phyloP scores from a whole-genome alignment of 2,888 invertebrate genomes.

The Ctena decussata region DNA sequence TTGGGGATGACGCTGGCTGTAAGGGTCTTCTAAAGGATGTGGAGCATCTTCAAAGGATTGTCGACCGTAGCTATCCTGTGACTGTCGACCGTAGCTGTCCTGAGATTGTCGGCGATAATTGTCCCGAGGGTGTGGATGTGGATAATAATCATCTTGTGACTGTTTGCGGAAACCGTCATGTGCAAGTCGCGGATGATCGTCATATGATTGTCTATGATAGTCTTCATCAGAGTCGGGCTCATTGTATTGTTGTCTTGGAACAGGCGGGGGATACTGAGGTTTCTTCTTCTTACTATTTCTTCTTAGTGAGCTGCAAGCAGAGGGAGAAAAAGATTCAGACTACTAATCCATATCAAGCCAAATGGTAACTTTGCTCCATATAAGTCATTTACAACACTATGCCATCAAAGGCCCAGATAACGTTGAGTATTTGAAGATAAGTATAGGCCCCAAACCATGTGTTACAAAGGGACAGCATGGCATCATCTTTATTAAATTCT shows the following conservation, averaged over 20 bases:
- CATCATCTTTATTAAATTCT: too few species aligned
- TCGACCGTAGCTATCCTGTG: background rate
- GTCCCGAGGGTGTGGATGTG: background rate
- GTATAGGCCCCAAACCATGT: too few species aligned
- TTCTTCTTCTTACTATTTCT: conserved; percentile 36
- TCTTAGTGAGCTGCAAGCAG: conserved; percentile 45
- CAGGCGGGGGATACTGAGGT: conserved; percentile 1
- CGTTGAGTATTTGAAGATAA: too few species aligned
- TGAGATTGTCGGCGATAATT: background rate
- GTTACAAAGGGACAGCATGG: too few species aligned
- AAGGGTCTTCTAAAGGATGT: conserved; percentile 10
- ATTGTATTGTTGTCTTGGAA: conserved; percentile 29
- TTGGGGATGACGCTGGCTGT: background rate
- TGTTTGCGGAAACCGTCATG: background rate
- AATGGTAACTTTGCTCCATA: too few species aligned
- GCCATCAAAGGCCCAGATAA: too few species aligned
- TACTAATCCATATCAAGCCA: too few species aligned
- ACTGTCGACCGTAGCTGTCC: background rate
- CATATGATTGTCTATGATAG: conserved; percentile 32
- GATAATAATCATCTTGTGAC: background rate
- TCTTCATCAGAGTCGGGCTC: conserved; percentile 38
- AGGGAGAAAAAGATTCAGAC: too few species aligned
- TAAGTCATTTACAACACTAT: too few species aligned
- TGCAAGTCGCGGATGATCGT: background rate
- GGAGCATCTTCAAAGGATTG: conserved; percentile 11